Evolutionary conservation across 23 tunicate genomes (phyloP).

Genomic region (Halocynthia aurantium): DNA sequence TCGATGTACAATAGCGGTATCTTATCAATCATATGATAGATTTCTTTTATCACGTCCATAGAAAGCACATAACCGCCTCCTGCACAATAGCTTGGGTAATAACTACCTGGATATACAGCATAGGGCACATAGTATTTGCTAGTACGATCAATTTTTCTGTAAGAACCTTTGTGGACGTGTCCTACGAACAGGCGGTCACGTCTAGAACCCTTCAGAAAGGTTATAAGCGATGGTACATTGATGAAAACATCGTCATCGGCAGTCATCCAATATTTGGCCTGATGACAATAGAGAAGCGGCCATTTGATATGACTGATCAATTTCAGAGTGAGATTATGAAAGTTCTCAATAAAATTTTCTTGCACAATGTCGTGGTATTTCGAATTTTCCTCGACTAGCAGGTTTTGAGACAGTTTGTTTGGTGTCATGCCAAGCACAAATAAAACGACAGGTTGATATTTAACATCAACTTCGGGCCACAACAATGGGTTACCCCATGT

Average conservation of each 20-base stretch:
- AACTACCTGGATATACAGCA: conserved; percentile 29
- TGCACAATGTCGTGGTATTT: conserved; percentile 44
- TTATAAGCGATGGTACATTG: conserved; percentile 24
- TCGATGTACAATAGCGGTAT: conserved; percentile 62
- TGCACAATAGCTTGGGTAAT: conserved; percentile 73
- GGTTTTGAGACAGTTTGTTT: neutral
- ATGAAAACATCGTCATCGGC: conserved; percentile 72
- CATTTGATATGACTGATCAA: conserved; percentile 57
- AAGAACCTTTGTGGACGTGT: conserved; percentile 36
- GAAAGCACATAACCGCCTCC: conserved; percentile 75
- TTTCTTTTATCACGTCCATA: conserved; percentile 20
- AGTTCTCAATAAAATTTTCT: conserved; percentile 40
- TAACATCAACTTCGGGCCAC: neutral
- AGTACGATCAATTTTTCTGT: conserved; percentile 12
- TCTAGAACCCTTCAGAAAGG: conserved; percentile 2
- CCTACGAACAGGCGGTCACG: conserved; percentile 21
- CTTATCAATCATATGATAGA: neutral
- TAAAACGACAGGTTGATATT: conserved; percentile 18
- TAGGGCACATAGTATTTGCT: conserved; percentile 47
- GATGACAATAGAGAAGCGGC: conserved; percentile 34
- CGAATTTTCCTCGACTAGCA: conserved; percentile 20
- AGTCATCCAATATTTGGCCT: conserved; percentile 57
- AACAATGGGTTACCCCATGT: conserved; percentile 47
- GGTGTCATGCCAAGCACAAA: conserved; percentile 32
- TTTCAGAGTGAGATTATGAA: conserved; percentile 59